Evolutionary conservation across 2,888 invertebrate species (phyloP), one percentile per base, ranked within the genome.

Genomic region (Platycheirus albimanus): DNA sequence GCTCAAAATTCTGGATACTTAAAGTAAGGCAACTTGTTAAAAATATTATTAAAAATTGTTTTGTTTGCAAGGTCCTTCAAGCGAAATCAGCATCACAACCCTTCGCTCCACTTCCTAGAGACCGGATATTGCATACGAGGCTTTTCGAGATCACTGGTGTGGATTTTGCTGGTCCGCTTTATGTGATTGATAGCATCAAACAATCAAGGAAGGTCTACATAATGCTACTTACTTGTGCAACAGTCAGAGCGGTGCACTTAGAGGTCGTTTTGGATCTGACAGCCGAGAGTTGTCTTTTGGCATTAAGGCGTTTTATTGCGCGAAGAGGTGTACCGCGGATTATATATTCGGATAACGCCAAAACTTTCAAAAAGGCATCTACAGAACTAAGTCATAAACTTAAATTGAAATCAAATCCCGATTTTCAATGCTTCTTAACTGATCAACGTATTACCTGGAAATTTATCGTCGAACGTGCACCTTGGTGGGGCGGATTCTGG

Each of bases 121-220:
- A 76, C 10, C 56, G 61, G 52, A 47, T 76, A 8, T 20, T 45
- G 8, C 38, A 51, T 17, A n/a, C 52, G n/a, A 54, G 28, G 28
- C 52, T 58, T 2, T 72, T 79, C 19, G 79, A 79, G 30, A 56
- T 52, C 2, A 74, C 54, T 8, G 81, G 81, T 11, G 38, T 81
- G n/a, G 70, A 76, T 56, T 81, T 76, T 38, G 76, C 75, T 0
- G 70, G 75, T 17, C 80, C 69, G 5, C 47, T 72, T 15, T 13
- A 54, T 36, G 30, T 75, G 2, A n/a, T 56, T 1, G 36, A 47
- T 20, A 47, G n/a, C 15, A 10, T 7, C 20, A 77, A 24, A n/a
- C 20, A 20, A 17, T 38, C 47, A 2, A 63, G n/a, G 11, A 51
- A 72, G 8, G 41, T 51, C 10, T 71, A 71, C 41, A 78, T 78